Conservation (phyloP, 2,888 invertebrate species). For the Nomada fabriciana region DNA sequence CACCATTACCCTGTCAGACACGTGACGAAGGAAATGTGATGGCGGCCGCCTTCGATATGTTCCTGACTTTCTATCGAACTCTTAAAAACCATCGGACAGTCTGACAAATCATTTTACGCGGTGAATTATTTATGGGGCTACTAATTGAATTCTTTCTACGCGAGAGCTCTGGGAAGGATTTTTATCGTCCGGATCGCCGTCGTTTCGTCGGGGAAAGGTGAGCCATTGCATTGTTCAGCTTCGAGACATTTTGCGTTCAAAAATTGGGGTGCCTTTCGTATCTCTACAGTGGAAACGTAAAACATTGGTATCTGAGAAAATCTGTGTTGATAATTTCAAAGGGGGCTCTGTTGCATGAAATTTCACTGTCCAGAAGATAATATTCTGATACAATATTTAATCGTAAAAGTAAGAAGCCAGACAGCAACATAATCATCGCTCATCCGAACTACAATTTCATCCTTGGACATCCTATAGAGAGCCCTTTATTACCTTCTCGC, state of each 20-base stretch:
- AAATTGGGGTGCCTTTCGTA: too few relatives aligned
- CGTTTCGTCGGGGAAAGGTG: neutral
- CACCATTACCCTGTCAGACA: conserved; percentile 60
- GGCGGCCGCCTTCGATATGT: conserved; percentile 56
- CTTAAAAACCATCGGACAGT: conserved; percentile 46
- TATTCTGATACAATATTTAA: neutral
- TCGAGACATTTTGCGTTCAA: too few relatives aligned
- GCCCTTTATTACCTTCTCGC: conserved; percentile 3
- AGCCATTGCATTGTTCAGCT: neutral
- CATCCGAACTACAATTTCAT: conserved; percentile 16
- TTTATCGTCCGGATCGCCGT: neutral
- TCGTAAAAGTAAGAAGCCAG: neutral
- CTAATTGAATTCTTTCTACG: conserved; percentile 21
- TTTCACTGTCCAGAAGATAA: too few relatives aligned
- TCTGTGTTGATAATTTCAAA: too few relatives aligned
- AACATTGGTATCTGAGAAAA: too few relatives aligned
- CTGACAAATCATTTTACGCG: conserved; percentile 40
- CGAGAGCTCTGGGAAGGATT: neutral
- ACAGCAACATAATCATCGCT: neutral
- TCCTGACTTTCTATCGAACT: conserved; percentile 59
- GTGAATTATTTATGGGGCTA: conserved; percentile 51
- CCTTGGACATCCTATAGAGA: neutral
- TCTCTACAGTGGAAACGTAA: too few relatives aligned
- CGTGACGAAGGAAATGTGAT: conserved; percentile 65
- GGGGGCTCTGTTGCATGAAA: too few relatives aligned